Conservation (phyloP, 2,797 vertebrate genomes). For the Coluber constrictor region DNA sequence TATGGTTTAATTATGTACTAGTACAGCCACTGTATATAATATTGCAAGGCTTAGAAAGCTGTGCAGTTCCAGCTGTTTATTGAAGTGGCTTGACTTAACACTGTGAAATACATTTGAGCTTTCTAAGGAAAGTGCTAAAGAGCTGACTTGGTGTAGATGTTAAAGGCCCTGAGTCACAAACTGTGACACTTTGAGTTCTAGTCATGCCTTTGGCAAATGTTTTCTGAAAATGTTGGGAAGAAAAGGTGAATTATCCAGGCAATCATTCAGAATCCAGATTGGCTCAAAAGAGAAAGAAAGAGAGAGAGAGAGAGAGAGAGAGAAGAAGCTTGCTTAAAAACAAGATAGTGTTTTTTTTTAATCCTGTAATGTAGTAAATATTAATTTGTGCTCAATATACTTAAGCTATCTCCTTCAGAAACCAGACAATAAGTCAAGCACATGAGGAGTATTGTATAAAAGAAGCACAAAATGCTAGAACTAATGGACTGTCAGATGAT, state of each 20-base stretch:
- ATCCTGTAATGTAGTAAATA: neutral
- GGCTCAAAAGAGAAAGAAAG: neutral
- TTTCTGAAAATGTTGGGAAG: neutral
- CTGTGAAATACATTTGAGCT: neutral
- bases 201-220: neutral
- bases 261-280: neutral
- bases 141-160: neutral
- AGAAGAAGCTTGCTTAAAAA: constrained; percentile 1
- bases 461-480: neutral
- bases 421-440: neutral
- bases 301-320: rapidly evolving
- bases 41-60: neutral
- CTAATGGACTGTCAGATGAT: neutral
- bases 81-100: neutral
- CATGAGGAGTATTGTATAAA: neutral
- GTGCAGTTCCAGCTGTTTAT: neutral
- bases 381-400: neutral
- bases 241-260: neutral
- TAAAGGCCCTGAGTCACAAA: neutral
- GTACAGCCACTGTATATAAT: neutral
- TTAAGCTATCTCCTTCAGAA: neutral
- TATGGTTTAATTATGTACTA: neutral
- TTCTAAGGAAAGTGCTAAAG: neutral
- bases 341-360: neutral
- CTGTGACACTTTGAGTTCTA: neutral